phyloP scores from a whole-genome alignment of 1,140 invertebrate species.

The Trichogramma pretiosum region DNA sequence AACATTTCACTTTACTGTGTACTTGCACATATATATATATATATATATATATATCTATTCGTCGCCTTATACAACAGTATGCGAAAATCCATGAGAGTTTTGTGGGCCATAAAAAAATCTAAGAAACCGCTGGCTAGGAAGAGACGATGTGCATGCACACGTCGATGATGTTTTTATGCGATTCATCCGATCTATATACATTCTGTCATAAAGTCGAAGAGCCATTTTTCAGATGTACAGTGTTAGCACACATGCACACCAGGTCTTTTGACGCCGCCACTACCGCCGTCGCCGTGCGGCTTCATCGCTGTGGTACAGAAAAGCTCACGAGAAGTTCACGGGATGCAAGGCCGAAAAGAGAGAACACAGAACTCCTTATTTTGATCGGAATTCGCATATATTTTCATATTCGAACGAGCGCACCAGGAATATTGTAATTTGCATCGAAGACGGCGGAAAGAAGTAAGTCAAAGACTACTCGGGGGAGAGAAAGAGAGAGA shows the following conservation, averaged over 20 bases:
- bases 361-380: slow-evolving; percentile 27
- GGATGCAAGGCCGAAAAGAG: not conserved
- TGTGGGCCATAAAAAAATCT: slow-evolving; percentile 7
- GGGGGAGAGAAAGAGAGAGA: slow-evolving; percentile 14
- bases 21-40: too few relatives aligned
- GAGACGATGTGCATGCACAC: too few relatives aligned
- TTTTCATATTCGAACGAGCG: slow-evolving; percentile 40
- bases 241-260: too few relatives aligned
- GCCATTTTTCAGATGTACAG: slow-evolving; percentile 12
- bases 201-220: slow-evolving; percentile 12
- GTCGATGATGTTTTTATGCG: slow-evolving; percentile 10
- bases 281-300: too few relatives aligned
- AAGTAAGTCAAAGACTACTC: slow-evolving; percentile 33
- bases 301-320: too few relatives aligned
- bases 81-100: slow-evolving; percentile 11
- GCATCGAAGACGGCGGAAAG: slow-evolving; percentile 40
- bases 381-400: slow-evolving; percentile 39
- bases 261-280: not conserved
- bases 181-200: too few relatives aligned
- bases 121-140: too few relatives aligned
- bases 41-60: too few relatives aligned
- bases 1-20: too few relatives aligned
- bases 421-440: slow-evolving; percentile 45
- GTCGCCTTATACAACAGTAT: not conserved
- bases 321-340: not conserved